Evolutionary conservation across 1,140 invertebrate genomes (phyloP).

Genomic region (Anoplophora glabripennis): DNA sequence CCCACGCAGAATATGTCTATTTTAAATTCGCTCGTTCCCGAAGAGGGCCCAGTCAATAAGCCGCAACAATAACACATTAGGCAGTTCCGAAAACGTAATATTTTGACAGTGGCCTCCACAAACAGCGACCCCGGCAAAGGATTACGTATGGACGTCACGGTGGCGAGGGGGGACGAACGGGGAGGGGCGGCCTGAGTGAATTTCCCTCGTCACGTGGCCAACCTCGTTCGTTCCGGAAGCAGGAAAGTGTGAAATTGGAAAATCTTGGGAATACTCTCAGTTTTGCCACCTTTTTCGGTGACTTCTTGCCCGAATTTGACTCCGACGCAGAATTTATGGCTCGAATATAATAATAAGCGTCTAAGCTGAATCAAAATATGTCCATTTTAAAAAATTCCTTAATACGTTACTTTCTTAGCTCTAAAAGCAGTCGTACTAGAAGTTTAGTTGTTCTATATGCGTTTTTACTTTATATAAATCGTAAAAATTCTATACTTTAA

Average conservation of each 20-base stretch:
- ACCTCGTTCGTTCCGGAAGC: conserved; percentile 32
- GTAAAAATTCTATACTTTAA: no score
- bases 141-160: conserved; percentile 35
- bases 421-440: no score
- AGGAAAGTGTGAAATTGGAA: conserved; percentile 41
- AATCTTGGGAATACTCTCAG: conserved; percentile 6
- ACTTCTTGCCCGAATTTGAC: no score
- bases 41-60: background rate
- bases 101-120: conserved; percentile 30
- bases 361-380: background rate
- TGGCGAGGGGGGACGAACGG: conserved; percentile 9
- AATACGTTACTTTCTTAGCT: background rate
- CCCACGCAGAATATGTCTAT: no score
- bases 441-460: no score
- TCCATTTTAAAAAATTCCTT: background rate
- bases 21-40: no score
- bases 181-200: background rate
- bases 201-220: conserved; percentile 30
- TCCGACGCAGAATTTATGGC: no score
- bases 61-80: conserved; percentile 31
- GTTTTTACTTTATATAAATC: no score
- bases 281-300: no score
- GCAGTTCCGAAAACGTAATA: conserved; percentile 25
- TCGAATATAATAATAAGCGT: no score
- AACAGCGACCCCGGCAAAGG: conserved; percentile 23